phyloP scores from a whole-genome alignment of 2,113 vertebrate species.

The Chaenocephalus aceratus region DNA sequence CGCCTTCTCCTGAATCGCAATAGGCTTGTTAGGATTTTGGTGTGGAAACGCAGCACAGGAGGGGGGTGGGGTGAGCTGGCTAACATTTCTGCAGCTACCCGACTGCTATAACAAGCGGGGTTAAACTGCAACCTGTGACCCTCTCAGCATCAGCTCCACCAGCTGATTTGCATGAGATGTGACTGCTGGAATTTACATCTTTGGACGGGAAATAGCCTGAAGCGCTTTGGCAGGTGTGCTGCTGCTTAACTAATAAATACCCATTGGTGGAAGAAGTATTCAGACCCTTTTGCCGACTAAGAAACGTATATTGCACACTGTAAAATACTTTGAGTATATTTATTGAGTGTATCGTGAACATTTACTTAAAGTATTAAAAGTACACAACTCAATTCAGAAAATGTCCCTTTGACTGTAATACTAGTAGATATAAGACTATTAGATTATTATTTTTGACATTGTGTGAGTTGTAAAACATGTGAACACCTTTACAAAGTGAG shows the following conservation, averaged over 20 bases:
- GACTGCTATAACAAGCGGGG: constrained; percentile 63
- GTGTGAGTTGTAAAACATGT: too few species aligned
- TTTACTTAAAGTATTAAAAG: too few species aligned
- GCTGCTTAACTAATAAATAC: constrained; percentile 22
- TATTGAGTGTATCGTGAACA: too few species aligned
- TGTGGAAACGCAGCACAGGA: constrained; percentile 58
- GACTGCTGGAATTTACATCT: constrained; percentile 59
- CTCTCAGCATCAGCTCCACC: constrained; percentile 25
- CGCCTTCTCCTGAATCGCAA: constrained; percentile 72
- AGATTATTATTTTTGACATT: too few species aligned
- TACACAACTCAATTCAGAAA: too few species aligned
- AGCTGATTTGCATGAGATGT: constrained; percentile 65
- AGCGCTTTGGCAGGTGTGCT: constrained; percentile 38
- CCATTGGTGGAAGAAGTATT: background rate
- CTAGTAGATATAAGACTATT: too few species aligned
- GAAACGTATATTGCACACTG: too few species aligned
- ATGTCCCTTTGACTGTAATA: too few species aligned
- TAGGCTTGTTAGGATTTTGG: constrained; percentile 73
- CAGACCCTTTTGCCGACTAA: too few species aligned
- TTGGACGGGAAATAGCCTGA: constrained; percentile 13
- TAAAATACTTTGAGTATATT: too few species aligned
- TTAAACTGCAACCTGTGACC: constrained; percentile 70
- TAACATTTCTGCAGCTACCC: constrained; percentile 45
- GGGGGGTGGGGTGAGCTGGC: background rate
- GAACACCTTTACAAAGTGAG: too few species aligned